These are phyloP conservation scores for Remorina albescens DNA, from an alignment of 2,797 vertebrate genomes.

Conservation along the genomic window DNA sequence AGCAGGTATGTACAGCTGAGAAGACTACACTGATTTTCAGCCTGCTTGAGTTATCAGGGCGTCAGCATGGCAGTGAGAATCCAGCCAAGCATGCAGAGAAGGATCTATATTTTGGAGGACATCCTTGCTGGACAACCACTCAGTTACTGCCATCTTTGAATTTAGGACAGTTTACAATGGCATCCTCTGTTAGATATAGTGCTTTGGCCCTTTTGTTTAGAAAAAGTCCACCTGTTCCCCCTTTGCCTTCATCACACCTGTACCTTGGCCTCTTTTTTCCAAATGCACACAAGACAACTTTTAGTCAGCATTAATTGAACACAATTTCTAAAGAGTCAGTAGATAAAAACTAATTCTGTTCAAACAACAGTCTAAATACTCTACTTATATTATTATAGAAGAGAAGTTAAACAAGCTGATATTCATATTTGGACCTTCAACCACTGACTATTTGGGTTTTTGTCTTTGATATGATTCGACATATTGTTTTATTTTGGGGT, in stretches of 20 bases:
- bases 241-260: conserved; percentile 13
- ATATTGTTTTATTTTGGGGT: not conserved
- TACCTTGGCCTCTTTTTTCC: conserved; percentile 10
- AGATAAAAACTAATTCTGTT: too few species aligned
- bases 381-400: not conserved
- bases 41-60: conserved; percentile 55
- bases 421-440: not conserved
- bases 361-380: not conserved
- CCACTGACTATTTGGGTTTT: not conserved
- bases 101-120: conserved; percentile 69
- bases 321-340: not conserved
- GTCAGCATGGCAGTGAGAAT: conserved; percentile 54
- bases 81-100: conserved; percentile 69
- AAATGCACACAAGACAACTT: not conserved
- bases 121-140: conserved; percentile 71
- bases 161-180: conserved; percentile 68
- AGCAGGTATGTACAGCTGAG: conserved; percentile 56
- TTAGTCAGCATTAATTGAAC: not conserved
- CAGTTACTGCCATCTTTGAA: conserved; percentile 83
- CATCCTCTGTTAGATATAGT: conserved; percentile 39
- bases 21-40: conserved; percentile 29
- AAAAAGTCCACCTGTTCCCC: conserved; percentile 73
- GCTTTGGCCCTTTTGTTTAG: conserved; percentile 56
- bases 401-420: not conserved
- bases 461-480: not conserved